Evolutionary conservation across 2,113 vertebrate genomes (phyloP).

Genomic region (Phaetusa simplex): DNA sequence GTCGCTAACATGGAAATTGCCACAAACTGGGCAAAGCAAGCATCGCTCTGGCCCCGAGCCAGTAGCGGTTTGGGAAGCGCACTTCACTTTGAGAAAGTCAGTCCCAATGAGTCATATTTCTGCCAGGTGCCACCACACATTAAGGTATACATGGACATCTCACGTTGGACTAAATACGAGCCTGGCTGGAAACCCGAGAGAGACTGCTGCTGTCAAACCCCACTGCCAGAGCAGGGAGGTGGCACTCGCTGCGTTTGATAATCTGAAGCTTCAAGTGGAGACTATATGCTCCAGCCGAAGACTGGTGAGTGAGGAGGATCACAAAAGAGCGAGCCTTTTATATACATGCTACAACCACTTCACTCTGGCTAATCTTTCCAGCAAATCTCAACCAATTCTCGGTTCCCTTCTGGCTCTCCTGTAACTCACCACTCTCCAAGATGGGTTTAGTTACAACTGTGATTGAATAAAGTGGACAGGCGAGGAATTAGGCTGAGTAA

Average conservation of each 20-base stretch:
- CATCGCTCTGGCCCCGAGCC: not conserved
- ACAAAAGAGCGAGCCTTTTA: not conserved
- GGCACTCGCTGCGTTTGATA: not conserved
- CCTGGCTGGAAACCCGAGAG: not conserved
- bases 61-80: not conserved
- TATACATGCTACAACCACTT: not conserved
- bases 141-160: not conserved
- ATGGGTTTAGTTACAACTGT: not conserved
- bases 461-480: not conserved
- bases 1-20: not conserved
- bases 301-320: not conserved
- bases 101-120: not conserved
- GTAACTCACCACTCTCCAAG: not conserved
- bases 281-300: not conserved
- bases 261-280: not conserved
- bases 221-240: not conserved
- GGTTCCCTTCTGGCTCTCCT: not conserved
- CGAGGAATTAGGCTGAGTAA: not conserved
- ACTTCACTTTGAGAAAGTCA: constrained; percentile 12
- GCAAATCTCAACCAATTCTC: not conserved
- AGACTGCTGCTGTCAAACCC: not conserved
- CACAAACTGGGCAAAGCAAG: constrained; percentile 4
- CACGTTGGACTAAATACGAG: not conserved
- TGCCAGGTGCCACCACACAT: constrained; percentile 46
- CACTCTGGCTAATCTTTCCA: not conserved